Evolutionary conservation across 2,797 vertebrate genomes (phyloP).

Genomic region (Aphelocoma californica): DNA sequence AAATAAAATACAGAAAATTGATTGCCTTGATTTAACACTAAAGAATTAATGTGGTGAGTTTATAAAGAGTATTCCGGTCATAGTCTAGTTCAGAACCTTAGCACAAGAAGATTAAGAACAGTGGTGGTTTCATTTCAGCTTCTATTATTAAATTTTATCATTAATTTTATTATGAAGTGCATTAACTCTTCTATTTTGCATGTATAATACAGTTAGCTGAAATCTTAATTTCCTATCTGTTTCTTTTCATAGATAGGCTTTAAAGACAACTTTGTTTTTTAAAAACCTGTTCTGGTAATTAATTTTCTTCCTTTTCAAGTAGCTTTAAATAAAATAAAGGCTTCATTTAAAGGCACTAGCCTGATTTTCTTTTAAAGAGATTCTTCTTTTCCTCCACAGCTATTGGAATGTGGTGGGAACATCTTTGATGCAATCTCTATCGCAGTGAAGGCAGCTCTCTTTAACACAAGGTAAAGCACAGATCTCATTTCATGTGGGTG

Average conservation of each 20-base stretch:
- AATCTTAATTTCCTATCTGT: not conserved
- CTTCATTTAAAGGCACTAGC: not conserved
- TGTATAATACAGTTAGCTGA: not conserved
- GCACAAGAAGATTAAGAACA: not conserved
- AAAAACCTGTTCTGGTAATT: not conserved
- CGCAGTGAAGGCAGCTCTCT: slow-evolving; percentile 94
- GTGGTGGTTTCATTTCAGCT: not conserved
- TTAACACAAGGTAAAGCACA: slow-evolving; percentile 88
- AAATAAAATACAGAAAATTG: not conserved
- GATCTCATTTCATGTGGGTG: not conserved
- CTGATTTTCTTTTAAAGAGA: not conserved
- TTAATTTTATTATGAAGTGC: not conserved
- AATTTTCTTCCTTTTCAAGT: slow-evolving; percentile 1
- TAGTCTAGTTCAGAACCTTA: not conserved
- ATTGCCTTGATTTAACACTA: not conserved
- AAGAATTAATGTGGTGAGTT: not conserved
- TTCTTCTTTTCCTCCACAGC: slow-evolving; percentile 73
- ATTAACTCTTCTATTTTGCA: not conserved
- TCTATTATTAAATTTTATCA: not conserved
- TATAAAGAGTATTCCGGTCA: not conserved
- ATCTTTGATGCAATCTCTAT: slow-evolving; percentile 92
- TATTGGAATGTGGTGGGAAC: slow-evolving; percentile 95
- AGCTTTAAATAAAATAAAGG: not conserved
- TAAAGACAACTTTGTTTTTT: not conserved
- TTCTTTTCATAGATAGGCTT: not conserved